phyloP scores from a whole-genome alignment of 2,113 vertebrate genomes.

The Bufo bufo region DNA sequence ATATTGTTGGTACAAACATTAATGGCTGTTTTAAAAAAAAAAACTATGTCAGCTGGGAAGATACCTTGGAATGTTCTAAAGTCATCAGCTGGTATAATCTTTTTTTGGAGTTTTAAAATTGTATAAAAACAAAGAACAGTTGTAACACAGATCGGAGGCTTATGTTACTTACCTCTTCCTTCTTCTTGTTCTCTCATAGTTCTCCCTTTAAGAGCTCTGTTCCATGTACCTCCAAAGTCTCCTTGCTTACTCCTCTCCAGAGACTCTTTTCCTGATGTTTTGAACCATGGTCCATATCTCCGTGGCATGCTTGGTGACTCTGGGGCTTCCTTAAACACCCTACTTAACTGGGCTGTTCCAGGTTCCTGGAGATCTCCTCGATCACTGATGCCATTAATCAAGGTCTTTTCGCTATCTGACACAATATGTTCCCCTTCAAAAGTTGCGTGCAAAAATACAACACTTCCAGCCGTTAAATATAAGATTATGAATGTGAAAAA shows the following conservation, averaged over 20 bases:
- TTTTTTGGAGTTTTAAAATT: no score
- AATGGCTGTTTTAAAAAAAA: no score
- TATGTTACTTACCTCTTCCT: conserved; percentile 80
- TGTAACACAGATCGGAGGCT: background rate
- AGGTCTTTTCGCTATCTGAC: conserved; percentile 61
- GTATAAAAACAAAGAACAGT: background rate
- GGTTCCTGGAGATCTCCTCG: conserved; percentile 71
- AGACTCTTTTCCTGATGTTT: conserved; percentile 70
- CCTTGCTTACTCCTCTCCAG: conserved; percentile 66
- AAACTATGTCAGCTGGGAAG: no score
- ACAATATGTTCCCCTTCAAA: conserved; percentile 76
- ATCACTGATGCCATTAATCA: conserved; percentile 57
- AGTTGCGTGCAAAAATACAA: conserved; percentile 89
- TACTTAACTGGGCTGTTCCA: conserved; percentile 71
- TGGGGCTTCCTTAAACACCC: conserved; percentile 72
- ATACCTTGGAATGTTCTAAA: no score
- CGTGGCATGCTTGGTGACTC: conserved; percentile 65
- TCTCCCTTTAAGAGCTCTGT: conserved; percentile 77
- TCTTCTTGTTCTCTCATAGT: conserved; percentile 84
- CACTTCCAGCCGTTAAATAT: conserved; percentile 89
- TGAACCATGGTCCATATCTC: conserved; percentile 81
- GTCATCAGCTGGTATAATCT: no score
- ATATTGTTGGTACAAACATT: no score
- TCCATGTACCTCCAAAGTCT: conserved; percentile 79
- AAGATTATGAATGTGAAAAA: conserved; percentile 92